phyloP scores from a whole-genome alignment of 2,113 vertebrate genomes.

The Thermophis baileyi region DNA sequence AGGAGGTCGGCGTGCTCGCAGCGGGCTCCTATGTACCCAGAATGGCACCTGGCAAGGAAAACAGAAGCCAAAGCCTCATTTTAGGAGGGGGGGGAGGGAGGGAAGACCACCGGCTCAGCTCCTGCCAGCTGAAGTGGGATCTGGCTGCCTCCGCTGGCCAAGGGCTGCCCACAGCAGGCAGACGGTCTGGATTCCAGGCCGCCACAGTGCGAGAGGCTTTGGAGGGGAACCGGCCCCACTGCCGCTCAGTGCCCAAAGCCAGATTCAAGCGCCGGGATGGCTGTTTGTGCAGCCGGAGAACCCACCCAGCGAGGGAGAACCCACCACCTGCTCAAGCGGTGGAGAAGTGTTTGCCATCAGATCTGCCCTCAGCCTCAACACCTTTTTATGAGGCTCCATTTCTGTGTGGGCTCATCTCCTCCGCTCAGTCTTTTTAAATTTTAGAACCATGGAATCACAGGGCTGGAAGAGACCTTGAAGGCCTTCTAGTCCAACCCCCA shows the following conservation, averaged over 20 bases:
- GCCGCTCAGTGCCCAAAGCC: not conserved
- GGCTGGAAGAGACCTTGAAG: no score
- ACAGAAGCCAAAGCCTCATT: not conserved
- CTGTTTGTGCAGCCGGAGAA: not conserved
- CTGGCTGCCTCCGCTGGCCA: not conserved
- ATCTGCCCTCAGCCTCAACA: not conserved
- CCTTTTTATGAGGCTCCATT: not conserved
- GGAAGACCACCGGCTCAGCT: not conserved
- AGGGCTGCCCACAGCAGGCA: not conserved
- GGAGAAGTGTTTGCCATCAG: not conserved
- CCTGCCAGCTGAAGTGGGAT: not conserved
- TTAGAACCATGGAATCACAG: not conserved
- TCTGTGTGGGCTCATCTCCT: not conserved
- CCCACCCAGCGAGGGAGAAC: no score
- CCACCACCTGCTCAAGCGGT: no score
- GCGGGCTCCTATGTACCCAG: constrained; percentile 84
- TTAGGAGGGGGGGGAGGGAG: not conserved
- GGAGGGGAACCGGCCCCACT: not conserved
- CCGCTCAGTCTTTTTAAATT: not conserved
- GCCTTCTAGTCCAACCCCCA: not conserved
- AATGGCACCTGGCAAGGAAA: constrained; percentile 75
- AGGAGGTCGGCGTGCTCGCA: constrained; percentile 94
- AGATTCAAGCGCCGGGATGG: not conserved
- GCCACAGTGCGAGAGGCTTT: fast-evolving
- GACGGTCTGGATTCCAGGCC: not conserved